Evolutionary conservation across 2,113 vertebrate genomes (phyloP).

Genomic region (Morone chrysops): DNA sequence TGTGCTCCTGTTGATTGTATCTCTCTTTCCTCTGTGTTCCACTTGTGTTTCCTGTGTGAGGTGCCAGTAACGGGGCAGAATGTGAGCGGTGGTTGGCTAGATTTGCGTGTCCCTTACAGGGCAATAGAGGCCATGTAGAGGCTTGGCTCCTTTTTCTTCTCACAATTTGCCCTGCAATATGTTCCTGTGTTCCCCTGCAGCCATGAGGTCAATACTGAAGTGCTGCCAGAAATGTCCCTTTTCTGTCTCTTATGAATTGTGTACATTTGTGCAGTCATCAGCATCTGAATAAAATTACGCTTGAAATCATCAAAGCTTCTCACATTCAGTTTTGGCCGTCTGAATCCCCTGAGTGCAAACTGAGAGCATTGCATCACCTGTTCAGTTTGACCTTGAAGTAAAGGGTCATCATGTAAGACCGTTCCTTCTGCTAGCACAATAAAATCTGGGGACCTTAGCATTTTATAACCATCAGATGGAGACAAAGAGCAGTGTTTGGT

Average conservation of each 20-base stretch:
- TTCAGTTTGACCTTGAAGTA: too few species aligned
- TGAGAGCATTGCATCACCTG: too few species aligned
- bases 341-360: too few species aligned
- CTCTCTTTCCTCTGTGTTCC: background rate
- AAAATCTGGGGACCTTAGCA: too few species aligned
- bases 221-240: slow-evolving; percentile 1
- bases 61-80: slow-evolving; percentile 10
- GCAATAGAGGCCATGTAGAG: background rate
- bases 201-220: background rate
- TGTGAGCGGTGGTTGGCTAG: slow-evolving; percentile 10
- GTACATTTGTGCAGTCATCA: background rate
- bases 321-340: too few species aligned
- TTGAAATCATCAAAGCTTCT: too few species aligned
- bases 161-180: slow-evolving; percentile 11
- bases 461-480: too few species aligned
- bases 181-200: background rate
- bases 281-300: background rate
- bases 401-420: too few species aligned
- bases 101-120: background rate
- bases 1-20: slow-evolving; percentile 2
- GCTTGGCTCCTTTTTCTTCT: background rate
- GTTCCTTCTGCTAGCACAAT: too few species aligned
- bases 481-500: too few species aligned
- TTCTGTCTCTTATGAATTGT: background rate
- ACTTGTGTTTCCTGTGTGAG: background rate